Evolutionary conservation across 2,113 vertebrate species (phyloP), one percentile per base, ranked within the genome.

Genomic region (Numida meleagris): DNA sequence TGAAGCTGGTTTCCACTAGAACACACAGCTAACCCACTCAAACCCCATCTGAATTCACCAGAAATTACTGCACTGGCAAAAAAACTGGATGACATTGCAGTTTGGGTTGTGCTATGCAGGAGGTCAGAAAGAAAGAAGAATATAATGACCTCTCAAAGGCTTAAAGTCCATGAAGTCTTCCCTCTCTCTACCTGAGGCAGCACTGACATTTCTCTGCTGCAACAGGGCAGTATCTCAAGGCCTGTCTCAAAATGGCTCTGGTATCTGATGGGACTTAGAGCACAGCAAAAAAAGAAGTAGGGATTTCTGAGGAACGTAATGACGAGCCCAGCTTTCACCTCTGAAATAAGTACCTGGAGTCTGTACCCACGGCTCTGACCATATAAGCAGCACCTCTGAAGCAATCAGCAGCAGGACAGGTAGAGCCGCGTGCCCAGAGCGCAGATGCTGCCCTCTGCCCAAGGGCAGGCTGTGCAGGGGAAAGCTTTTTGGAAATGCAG

Each of bases 261-360:
- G 72, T 61, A 65, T 70, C 63, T 90, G 76, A 88, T 14, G 20
- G 50, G 76, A 74, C n/a, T 70, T 82, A 24, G 5, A 42, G 67
- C 57, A 93, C 72, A 79, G 51, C 24, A 84, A 88, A 80, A 14
- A 84, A 90, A 71, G n/a, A 78, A 63, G 20, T 62, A 19, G 5
- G 7, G 73, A 77, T 70, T 83, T 83, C 68, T 45, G 24, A 81
- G 34, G 38, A 88, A 62, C 21, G 20, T 50, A n/a, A 82, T 42
- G 61, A 70, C 10, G 40, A 80, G 27, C 21, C 65, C 63, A 86
- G 36, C 19, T 65, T 83, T 55, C 50, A 43, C 8, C 76, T 78
- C 86, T 76, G 61, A 67, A 75, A 23, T 12, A 33, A 57, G 23
- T 5, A 86, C 3, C 34, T 82, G 78, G 71, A 82, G 68, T 53